Base-by-base conservation (phyloP, 2,797 vertebrate genomes). In the Ctenopoma multispine region DNA sequence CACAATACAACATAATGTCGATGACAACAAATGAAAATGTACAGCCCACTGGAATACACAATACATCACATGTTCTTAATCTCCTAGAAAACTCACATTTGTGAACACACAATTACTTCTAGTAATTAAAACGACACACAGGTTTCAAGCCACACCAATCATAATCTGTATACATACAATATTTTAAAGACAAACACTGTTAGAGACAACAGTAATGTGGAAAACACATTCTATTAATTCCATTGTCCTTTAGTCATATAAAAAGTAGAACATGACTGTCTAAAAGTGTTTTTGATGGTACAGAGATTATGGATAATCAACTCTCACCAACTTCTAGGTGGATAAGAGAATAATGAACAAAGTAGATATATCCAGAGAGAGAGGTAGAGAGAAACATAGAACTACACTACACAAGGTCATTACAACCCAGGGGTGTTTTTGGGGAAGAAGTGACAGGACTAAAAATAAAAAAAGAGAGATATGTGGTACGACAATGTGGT, bases 241-340 rank as follows among this genome's bases (percentile, higher is more conserved):
- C 13, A 27, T 18, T 58, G 7, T 43, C 27, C 24, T 48, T 9
- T 27, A 4, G 36, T 18, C 12, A 10, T 13, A 57, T 51, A 11
- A 41, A n/a, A 34, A 34, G 1, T 34, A 9, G 31, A 34, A 34
- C 31, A 34, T 34, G 1, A 34, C 8, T 9, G 5, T 9, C 31
- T 34, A 55, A 27, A 29, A 55, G 13, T 59, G 50, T 60, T 60
- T 29, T 60, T 17, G 20, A 15, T 36, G 50, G 29, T 41, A n/a
- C 49, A 57, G 24, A 15, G 55, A 29, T 67, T 63, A 4, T n/a
- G 11, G 20, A 61, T 61, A 10, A 63, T 70, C 9, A 53, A 11
- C 62, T 50, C 34, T 38, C 27, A 58, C 46, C 24, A 65, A 59
- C 38, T 49, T 27, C 31, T 55, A 51, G 40, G 31, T 64, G 44